Base-by-base conservation (phyloP, 2,888 invertebrate genomes). In the Coelopa pilipes region DNA sequence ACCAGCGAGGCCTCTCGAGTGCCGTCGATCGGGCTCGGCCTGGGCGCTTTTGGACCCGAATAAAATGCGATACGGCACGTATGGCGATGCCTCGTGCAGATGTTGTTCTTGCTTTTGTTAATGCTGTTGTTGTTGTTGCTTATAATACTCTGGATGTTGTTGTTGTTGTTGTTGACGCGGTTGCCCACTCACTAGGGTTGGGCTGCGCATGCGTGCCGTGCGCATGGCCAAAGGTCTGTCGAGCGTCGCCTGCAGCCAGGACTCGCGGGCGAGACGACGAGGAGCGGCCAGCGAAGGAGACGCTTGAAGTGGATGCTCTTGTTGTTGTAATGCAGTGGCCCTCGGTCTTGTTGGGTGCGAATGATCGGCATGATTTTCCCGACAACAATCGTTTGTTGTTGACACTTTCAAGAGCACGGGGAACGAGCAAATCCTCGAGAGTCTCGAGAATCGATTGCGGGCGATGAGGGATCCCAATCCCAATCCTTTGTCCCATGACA, bases 151-250 rank as follows among this genome's bases (percentile, higher is more conserved):
- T 34, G 3, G 13, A 15, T 53, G 53, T 53, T 53, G 4, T 53
- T 53, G 53, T 65, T 21, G 49, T 55, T 69, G 57, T 24, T 57
- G 17, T 50, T 59, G 21, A 53, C 53, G 70, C 24, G 15, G 17
- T 62, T 71, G 71, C 71, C 65, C 65, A 70, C 70, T 70, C 70
- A 70, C 53, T 70, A 63, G 63, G 71, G 71, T 46, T 65, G 63
- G 71, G 71, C 65, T 71, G 62, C 62, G 62, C 62, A 62, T 62
- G 62, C 62, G 62, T 62, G 34, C n/a, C 45, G 57, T 68, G 34
- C 53, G 17, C 34, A 65, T 34, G 45, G 45, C 17, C 67, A 67
- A 19, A 46, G 19, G 21, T 19, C 34, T n/a, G 15, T 62, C 12
- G 53, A 53, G 34, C 45, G 12, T 12, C 57, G 55, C 45, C 11